Evolutionary conservation across 2,113 vertebrate species (phyloP).

Genomic region (Nothocercus nigrocapillus): DNA sequence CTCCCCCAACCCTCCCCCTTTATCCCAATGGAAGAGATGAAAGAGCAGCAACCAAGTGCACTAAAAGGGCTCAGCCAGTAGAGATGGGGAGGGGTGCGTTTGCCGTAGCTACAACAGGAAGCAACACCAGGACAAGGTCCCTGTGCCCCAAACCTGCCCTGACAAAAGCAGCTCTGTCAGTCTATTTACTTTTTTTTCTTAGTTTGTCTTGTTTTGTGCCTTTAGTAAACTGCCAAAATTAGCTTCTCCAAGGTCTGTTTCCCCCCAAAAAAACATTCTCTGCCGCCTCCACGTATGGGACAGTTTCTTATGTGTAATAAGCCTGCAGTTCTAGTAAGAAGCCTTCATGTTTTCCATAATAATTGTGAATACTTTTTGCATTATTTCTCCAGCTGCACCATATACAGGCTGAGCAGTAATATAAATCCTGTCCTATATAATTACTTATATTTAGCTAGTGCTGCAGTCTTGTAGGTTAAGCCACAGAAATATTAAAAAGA

Average conservation of each 20-base stretch:
- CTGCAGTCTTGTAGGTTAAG: neutral
- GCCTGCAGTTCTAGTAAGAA: conserved; percentile 1
- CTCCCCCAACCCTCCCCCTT: neutral
- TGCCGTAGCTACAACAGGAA: neutral
- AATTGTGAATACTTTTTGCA: neutral
- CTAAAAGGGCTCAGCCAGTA: neutral
- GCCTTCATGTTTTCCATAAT: conserved; percentile 27
- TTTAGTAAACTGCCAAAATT: conserved; percentile 14
- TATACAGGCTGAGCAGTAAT: neutral
- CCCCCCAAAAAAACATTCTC: neutral
- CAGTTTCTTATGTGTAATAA: neutral
- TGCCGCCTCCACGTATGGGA: neutral
- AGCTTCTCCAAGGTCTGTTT: neutral
- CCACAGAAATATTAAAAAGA: neutral
- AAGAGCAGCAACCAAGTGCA: neutral
- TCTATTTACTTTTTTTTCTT: conserved; percentile 5
- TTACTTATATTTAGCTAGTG: neutral
- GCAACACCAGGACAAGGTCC: neutral
- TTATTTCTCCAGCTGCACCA: conserved; percentile 39
- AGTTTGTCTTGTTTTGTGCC: neutral
- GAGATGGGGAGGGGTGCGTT: neutral
- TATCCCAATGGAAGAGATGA: neutral
- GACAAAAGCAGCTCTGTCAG: neutral
- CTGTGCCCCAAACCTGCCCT: conserved; percentile 1
- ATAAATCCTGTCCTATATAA: neutral